Percentiles rank a stretch among this genome's conserved stretches.
These are phyloP conservation scores for Phalacrocorax carbo DNA, from an alignment of 2,113 vertebrate genomes.

Conservation along the genomic window DNA sequence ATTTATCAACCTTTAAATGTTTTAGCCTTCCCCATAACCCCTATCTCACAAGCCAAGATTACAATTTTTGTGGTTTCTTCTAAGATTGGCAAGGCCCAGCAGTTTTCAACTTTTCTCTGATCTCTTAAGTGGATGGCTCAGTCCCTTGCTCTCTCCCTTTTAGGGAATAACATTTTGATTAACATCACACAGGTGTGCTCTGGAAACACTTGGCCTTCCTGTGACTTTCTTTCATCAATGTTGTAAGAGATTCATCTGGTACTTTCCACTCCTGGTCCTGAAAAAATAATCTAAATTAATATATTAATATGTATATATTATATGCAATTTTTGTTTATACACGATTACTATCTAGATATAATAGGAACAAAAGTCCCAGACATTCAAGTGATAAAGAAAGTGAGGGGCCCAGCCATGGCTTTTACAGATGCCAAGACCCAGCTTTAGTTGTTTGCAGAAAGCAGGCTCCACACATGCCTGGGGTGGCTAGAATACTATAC, in stretches of 20 bases:
- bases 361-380: not conserved
- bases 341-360: not conserved
- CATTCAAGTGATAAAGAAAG: not conserved
- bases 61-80: not conserved
- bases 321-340: not conserved
- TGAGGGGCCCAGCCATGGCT: fast-evolving
- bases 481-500: not conserved
- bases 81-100: not conserved
- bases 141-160: not conserved
- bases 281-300: not conserved
- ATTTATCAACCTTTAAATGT: not conserved
- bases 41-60: not conserved
- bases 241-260: not conserved
- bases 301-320: not conserved
- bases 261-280: not conserved
- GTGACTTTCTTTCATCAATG: not conserved
- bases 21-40: not conserved
- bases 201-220: not conserved
- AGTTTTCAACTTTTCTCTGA: not conserved
- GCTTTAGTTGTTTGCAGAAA: not conserved
- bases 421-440: not conserved
- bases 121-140: not conserved
- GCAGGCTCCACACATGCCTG: not conserved
- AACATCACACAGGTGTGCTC: not conserved
- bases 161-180: not conserved